These are phyloP conservation scores for Paramacrobiotus metropolitanus DNA, from an alignment of 1,140 invertebrate genomes.

Conservation along the genomic window DNA sequence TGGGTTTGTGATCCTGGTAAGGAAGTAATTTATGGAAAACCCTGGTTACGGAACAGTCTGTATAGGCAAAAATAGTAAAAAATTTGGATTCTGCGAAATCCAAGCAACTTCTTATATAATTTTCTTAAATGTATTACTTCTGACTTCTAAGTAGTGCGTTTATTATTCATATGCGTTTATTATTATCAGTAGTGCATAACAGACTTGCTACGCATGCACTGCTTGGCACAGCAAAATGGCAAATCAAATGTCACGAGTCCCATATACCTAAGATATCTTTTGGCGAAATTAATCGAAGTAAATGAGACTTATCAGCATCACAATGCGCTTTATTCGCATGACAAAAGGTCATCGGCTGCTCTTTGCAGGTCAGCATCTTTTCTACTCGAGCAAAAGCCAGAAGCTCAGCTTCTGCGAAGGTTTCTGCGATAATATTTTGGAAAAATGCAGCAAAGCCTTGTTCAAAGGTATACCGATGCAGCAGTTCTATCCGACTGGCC, in stretches of 20 bases:
- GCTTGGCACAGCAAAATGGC: no score
- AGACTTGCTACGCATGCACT: no score
- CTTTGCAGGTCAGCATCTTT: neutral
- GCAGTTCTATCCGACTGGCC: neutral
- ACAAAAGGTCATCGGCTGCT: no score
- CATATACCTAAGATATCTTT: no score
- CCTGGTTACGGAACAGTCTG: neutral
- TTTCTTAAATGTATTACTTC: neutral
- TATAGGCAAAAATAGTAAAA: no score
- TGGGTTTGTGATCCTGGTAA: constrained; percentile 3
- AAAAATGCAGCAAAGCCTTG: neutral
- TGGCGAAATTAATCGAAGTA: neutral
- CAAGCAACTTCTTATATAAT: no score
- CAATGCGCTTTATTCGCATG: no score
- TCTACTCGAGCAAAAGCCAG: neutral
- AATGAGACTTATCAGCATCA: neutral
- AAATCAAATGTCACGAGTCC: no score
- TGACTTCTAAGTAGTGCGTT: no score
- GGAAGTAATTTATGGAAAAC: neutral
- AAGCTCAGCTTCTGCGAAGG: neutral
- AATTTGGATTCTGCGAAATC: no score
- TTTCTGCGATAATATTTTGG: neutral
- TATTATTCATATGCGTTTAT: neutral
- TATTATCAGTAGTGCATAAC: neutral
- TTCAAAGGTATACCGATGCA: neutral